Evolutionary conservation across 2,113 vertebrate genomes (phyloP), one percentile per base, ranked within the genome.

Genomic region (Carassius auratus): DNA sequence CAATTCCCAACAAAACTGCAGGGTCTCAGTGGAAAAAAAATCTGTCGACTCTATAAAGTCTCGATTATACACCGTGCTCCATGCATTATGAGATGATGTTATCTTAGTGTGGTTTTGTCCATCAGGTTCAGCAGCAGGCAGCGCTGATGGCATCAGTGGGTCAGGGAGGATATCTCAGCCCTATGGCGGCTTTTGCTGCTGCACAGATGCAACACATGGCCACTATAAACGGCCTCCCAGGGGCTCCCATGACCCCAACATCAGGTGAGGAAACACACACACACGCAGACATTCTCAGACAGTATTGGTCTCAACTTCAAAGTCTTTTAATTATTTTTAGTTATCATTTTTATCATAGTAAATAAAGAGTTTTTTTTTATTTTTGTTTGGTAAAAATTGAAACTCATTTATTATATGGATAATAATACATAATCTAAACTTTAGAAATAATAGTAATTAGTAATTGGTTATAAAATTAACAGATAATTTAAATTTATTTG

Each of bases 151-250:
- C 97, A 0, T 98, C 98, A 0, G 97, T 99, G 66, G 97, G 97
- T 0, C 98, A 99, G 92, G 97, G 97, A 0, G 97, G 98, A 50
- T 99, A 99, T 94, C 97, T 99, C 95, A 99, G 98, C 92, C 98
- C 98, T 81, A 99, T 99, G 97, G 97, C 98, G 48, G 98, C 98
- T 83, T 99, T 99, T 4, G 98, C 98, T 14, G 98, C 97, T 0
- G 97, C 98, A 89, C 98, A 99, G 94, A 99, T 99, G 98, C 98
- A 99, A 92, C 98, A 99, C 94, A 99, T 99, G 98, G 97, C 98
- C 0, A 98, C 97, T 92, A 98, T 99, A 95, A 99, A 99, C 0
- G 97, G 98, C 86, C 93, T 99, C 90, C 97, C 97, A 0, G 98
- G 97, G 19, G 96, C 96, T 15, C 98, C 98, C 84, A 96, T 99